Base-by-base conservation (phyloP, 35 echinoderm and acorn worm species). In the Apostichopus californicus region DNA sequence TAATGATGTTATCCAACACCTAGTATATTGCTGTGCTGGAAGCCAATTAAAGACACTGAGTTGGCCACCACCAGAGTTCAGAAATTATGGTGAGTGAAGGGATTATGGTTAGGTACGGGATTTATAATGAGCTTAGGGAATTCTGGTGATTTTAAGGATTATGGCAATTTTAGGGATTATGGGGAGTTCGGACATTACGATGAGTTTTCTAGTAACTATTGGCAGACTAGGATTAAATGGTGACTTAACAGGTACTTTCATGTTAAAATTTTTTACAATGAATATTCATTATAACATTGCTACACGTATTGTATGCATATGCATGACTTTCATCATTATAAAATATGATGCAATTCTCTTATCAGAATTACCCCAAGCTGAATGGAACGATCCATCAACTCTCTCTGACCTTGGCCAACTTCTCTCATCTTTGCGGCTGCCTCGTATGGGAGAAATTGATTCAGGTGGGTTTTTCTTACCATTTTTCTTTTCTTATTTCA, bases 61-160 rank as follows among this genome's bases (percentile, higher is more conserved):
- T 22, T 98, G 96, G 96, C 96, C 96, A 34, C 88, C 92, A 7
- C 13, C 92, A 57, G 96, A 98, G 92, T 95, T 98, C 71, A 75
- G 17, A 75, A 18, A 8, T n/a, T 7, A 18, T 20, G 71, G 71
- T 75, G 21, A 75, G 71, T 20, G 14, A 13, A 75, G 71, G 7
- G 20, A 75, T 20, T 18, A 22, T 75, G 20, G n/a, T 18, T 66
- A 66, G 63, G 15, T 6, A 75, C 17, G 7, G 71, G 11, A 75
- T 46, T 61, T 61, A 61, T 61, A 61, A 61, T 61, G 12, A 9
- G 58, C 12, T 61, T 61, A 61, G 12, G 58, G 58, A 1, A 61
- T 61, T 61, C 58, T 61, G 58, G 58, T 61, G 58, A 61, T 1
- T 61, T 61, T 12, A 61, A 61, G 58, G 58, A 61, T 8, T 8